Evolutionary conservation across 2,113 vertebrate species (phyloP), one percentile per base, ranked within the genome.

Genomic region (Ornithorhynchus anatinus): DNA sequence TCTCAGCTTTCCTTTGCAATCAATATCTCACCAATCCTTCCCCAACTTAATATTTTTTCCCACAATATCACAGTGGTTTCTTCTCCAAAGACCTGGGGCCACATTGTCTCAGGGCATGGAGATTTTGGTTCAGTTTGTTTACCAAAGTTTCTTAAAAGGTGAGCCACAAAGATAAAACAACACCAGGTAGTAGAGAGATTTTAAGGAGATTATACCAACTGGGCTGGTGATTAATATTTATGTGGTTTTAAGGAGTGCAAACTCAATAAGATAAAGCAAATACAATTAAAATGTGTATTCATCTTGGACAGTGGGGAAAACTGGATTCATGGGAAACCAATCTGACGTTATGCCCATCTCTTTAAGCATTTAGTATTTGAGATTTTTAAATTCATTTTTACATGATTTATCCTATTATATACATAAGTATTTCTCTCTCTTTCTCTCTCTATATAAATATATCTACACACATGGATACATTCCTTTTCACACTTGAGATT

Each of bases 221-320:
- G 76, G 80, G 90, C 60, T n/a, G 73, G 81, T 88, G 84, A 90
- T 91, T 89, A 89, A 87, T 89, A 81, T 89, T 88, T 89, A 87
- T 80, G 78, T 79, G 37, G 84, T 88, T 84, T 85, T 72, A 44
- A 88, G 88, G 88, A 84, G 77, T 58, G 82, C 80, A 86, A 8
- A 31, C 84, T 85, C 76, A 29, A 89, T 79, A 80, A 79, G 86
- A 81, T 86, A 82, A 83, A 64, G 84, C 86, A 84, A 83, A 83
- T 64, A 80, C 78, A 83, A 83, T 68, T 54, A 72, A 84, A 59
- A 69, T 17, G 1, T 50, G 33, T 37, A 64, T 71, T 89, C 81
- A 2, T 25, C 72, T 65, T 65, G 77, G 79, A n/a, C 65, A 27
- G 69, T 15, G 76, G 23, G 75, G 37, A 45, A 79, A 65, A 35